These are phyloP conservation scores for Corydoras sp. DNA, from an alignment of 2,113 vertebrate genomes.

Conservation along the genomic window DNA sequence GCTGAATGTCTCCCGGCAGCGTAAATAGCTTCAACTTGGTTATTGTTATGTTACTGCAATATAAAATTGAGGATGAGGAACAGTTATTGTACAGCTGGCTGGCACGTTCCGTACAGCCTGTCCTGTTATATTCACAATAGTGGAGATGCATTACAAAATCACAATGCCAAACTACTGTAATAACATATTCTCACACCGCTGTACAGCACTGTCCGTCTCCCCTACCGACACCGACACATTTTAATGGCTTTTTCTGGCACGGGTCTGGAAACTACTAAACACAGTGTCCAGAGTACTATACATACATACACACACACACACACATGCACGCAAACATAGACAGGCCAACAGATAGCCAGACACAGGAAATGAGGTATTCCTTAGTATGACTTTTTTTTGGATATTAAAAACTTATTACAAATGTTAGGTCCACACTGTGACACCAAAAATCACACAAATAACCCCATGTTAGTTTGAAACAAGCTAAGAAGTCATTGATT, in stretches of 20 bases:
- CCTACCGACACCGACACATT: background rate
- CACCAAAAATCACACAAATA: too few species aligned
- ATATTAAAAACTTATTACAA: too few species aligned
- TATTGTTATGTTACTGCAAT: background rate
- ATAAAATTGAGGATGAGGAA: background rate
- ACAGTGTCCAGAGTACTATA: too few species aligned
- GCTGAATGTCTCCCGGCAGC: background rate
- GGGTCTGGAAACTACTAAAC: too few species aligned
- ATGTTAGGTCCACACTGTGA: too few species aligned
- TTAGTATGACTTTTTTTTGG: too few species aligned
- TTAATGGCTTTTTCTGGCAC: background rate
- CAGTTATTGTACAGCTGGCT: constrained; percentile 11
- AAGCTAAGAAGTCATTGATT: too few species aligned
- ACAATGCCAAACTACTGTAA: background rate
- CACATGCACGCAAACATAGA: too few species aligned
- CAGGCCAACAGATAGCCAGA: too few species aligned
- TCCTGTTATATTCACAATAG: background rate
- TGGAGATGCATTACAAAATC: background rate
- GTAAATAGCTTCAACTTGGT: background rate
- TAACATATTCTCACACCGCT: background rate
- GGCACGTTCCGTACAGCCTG: constrained; percentile 21
- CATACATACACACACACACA: too few species aligned
- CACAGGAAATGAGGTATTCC: too few species aligned
- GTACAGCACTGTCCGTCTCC: constrained; percentile 4
- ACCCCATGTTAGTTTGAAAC: too few species aligned